Evolutionary conservation across 1,140 invertebrate species (phyloP), one percentile per base, ranked within the genome.

Genomic region (Branchinecta lynchi): DNA sequence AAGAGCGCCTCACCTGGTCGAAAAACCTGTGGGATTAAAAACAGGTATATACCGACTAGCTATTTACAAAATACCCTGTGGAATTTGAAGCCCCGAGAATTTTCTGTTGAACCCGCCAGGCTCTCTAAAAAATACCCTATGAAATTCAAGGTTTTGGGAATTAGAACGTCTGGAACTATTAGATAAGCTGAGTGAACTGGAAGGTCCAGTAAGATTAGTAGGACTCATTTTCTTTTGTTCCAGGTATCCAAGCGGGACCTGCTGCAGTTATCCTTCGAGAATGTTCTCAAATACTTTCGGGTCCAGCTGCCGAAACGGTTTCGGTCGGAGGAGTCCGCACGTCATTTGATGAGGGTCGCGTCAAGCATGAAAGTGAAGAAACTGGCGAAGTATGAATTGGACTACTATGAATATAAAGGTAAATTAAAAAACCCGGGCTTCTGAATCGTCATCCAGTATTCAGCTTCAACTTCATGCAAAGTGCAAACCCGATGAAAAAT

Each of bases 241-340:
- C 75, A 89, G 87, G 79, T 85, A 71, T 92, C 89, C 66, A 88
- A 91, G 75, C 91, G 94, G 73, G 96, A 99, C 76, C 80, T 99
- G n/a, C 80, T 99, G 44, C 85, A 88, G 70, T 82, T 95, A 66
- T 96, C 99, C 81, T 99, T 99, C 79, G 97, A 99, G 81, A 93
- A 86, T 77, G 89, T 88, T 78, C 78, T 95, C 6, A 93, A 93
- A 77, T 92, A 91, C 79, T 95, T 93, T 77, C 86, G 96, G 68
- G 95, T 99, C 3, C 89, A 91, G 15, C 81, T 99, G 70, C 96
- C 96, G 12, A 97, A 98, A 80, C 93, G 93, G 76, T 98, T 93
- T 77, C 85, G 94, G 66, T 89, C 86, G 43, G 91, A 97, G 78
- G 90, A 94, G 74, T 84, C 88, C 3, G 90, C 94, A 0, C 86